Percentiles rank a stretch among this genome's conserved stretches.
Evolutionary conservation across 2,797 vertebrate species (phyloP).

Genomic region (Gymnothorax javanicus): DNA sequence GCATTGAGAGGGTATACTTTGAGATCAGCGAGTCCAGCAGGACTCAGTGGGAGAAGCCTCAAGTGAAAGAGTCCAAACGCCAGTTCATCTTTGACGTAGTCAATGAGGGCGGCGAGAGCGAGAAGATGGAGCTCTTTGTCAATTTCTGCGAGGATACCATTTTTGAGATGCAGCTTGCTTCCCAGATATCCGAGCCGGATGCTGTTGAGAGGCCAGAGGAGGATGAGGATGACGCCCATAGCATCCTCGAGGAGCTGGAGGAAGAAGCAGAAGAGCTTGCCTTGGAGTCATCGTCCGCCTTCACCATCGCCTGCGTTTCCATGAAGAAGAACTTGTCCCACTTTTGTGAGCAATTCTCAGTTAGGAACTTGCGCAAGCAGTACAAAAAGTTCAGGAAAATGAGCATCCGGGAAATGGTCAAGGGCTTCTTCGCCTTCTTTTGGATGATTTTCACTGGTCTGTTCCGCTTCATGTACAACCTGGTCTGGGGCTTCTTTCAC

Average conservation of each 20-base stretch:
- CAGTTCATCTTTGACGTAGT: constrained; percentile 99
- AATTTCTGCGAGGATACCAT: constrained; percentile 99
- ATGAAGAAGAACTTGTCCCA: constrained; percentile 79
- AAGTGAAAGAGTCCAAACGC: constrained; percentile 97
- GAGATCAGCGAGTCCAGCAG: constrained; percentile 97
- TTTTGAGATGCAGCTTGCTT: constrained; percentile 98
- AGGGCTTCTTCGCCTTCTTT: constrained; percentile 88
- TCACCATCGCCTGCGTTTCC: constrained; percentile 84
- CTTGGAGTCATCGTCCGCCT: constrained; percentile 87
- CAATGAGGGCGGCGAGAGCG: constrained; percentile 96
- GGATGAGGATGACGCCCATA: constrained; percentile 78
- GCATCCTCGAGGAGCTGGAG: constrained; percentile 69
- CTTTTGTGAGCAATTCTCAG: constrained; percentile 80
- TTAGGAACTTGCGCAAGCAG: constrained; percentile 86
- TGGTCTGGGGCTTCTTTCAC: constrained; percentile 91
- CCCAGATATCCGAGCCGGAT: constrained; percentile 94
- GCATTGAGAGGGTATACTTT: constrained; percentile 97
- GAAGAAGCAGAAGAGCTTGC: constrained; percentile 76
- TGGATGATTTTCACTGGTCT: constrained; percentile 87
- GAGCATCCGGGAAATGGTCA: constrained; percentile 86
- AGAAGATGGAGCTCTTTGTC: constrained; percentile 99
- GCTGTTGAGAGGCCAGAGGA: constrained; percentile 81
- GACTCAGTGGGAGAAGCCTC: constrained; percentile 99
- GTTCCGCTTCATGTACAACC: constrained; percentile 80
- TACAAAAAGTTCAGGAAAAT: constrained; percentile 89